Conservation (phyloP, 2,888 invertebrate species). For the Monoplex corrugatus region DNA sequence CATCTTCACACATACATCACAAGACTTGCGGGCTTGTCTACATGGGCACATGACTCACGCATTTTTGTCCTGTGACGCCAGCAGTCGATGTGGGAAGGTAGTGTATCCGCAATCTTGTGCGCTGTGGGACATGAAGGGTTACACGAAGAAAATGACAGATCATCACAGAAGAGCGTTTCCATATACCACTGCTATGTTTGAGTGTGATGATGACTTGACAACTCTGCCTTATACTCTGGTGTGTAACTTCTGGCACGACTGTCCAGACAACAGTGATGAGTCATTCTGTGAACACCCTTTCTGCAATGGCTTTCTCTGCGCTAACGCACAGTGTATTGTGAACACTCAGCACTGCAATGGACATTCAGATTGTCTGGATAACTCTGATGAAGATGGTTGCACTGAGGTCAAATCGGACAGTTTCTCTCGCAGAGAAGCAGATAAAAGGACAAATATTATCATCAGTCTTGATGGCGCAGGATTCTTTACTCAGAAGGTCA, state of each 20-base stretch:
- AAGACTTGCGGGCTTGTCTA: neutral
- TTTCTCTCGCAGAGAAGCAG: neutral
- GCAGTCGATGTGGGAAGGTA: neutral
- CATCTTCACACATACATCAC: neutral
- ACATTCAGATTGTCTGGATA: neutral
- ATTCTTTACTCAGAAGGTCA: neutral
- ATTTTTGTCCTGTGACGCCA: neutral
- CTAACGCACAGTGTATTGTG: neutral
- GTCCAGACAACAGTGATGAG: conserved; percentile 7
- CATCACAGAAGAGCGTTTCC: no score
- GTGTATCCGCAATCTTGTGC: neutral
- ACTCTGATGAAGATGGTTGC: neutral
- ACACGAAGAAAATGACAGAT: neutral
- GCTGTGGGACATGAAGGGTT: neutral
- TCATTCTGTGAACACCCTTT: neutral
- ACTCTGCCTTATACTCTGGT: conserved; percentile 1
- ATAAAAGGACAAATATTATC: neutral
- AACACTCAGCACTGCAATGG: neutral
- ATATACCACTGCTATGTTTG: neutral
- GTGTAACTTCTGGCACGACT: conserved; percentile 28
- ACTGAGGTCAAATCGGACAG: no score
- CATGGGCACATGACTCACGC: neutral
- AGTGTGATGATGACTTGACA: neutral
- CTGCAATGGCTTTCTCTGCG: neutral
- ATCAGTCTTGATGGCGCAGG: neutral